Conservation (phyloP, 2,888 invertebrate genomes). For the Keiferia lycopersicella region DNA sequence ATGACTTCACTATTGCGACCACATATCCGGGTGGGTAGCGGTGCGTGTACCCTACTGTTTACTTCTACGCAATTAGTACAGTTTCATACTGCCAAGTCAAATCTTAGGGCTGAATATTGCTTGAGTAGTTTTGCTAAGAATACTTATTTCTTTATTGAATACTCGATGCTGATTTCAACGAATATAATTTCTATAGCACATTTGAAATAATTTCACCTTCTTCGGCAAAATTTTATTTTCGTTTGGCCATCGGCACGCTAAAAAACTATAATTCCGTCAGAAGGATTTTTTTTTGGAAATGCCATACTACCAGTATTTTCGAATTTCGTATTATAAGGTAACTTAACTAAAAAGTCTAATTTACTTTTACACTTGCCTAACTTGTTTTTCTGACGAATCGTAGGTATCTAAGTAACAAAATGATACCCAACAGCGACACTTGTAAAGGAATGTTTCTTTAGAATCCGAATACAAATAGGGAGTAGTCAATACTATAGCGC, state of each 20-base stretch:
- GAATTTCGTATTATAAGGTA: too few relatives aligned
- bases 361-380: neutral
- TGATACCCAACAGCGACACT: constrained; percentile 34
- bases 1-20: constrained; percentile 43
- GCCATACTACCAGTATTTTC: too few relatives aligned
- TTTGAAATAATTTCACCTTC: too few relatives aligned
- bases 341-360: constrained; percentile 9
- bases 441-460: constrained; percentile 50
- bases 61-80: constrained; percentile 58
- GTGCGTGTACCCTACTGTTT: constrained; percentile 57
- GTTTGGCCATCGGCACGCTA: too few relatives aligned
- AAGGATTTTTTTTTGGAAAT: too few relatives aligned
- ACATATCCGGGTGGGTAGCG: constrained; percentile 45
- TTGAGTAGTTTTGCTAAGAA: neutral
- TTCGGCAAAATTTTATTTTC: too few relatives aligned
- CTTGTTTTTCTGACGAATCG: neutral
- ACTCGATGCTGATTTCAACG: too few relatives aligned
- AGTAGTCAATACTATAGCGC: constrained; percentile 44
- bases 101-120: constrained; percentile 30
- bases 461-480: constrained; percentile 64
- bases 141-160: too few relatives aligned
- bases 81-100: constrained; percentile 48
- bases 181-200: too few relatives aligned
- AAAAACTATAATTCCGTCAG: too few relatives aligned
- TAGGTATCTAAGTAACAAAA: neutral